Evolutionary conservation across 92 coral and sea anemone genomes (phyloP), one percentile per base, ranked within the genome.

Genomic region (Porites divaricata): DNA sequence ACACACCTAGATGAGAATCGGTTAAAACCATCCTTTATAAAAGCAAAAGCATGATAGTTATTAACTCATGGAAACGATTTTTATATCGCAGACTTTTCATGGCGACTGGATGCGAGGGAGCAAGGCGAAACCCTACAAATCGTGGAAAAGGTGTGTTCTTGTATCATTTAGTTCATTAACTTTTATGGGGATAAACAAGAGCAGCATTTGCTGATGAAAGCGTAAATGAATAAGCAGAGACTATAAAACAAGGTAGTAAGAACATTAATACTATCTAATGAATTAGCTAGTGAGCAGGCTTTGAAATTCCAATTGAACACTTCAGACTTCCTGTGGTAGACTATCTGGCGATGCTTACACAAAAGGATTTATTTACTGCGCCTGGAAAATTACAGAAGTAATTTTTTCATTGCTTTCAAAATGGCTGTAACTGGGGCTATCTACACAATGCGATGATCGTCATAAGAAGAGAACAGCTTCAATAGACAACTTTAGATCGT

Each of bases 261-360:
- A 21, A 67, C 68, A 53, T 67, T 67, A 26, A 63, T 54, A 26
- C 75, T 17, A 66, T 79, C 52, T 25, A 24, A 19, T 48, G 67
- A 79, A 19, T 9, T 6, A 19, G 13, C 23, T 17, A 2, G 51
- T 75, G 24, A 26, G 48, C 8, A 49, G 21, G 45, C 45, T 35
- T 63, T 13, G 50, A 63, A 62, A 45, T 17, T 51, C 20, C 41
- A 69, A 61, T 28, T 58, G 70, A 70, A 14, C 67, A 81, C 78
- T 45, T 70, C 41, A 67, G 85, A 76, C 57, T 26, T 80, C 45
- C 67, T 9, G 76, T 12, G 76, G 76, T 68, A 80, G 85, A 80
- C 85, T 68, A 14, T 9, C 52, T 79, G 84, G 84, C 84, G 84
- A 79, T 79, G 58, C 75, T 69, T 54, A 58, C 67, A 69, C 73